A percentile compares a stretch with the other conserved stretches of the same genome.
phyloP scores from a whole-genome alignment of 2,888 invertebrate species.

The Spodoptera picta region DNA sequence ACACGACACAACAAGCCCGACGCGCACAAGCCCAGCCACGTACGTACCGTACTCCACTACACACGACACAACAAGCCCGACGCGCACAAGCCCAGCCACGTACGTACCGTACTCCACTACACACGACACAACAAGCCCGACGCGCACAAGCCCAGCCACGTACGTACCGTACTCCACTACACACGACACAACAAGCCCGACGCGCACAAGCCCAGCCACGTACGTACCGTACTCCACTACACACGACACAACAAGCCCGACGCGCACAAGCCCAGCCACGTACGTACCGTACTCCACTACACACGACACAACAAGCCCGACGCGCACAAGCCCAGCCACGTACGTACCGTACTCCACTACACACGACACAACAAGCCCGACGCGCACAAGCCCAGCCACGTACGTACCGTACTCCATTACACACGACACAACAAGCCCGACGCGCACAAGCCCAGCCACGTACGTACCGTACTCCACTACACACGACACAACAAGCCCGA shows the following conservation, averaged over 20 bases:
- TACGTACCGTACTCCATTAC: too few relatives aligned
- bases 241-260: conserved; percentile 67
- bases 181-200: conserved; percentile 67
- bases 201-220: conserved; percentile 53
- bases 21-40: conserved; percentile 53
- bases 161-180: too few relatives aligned
- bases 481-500: conserved; percentile 67
- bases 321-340: conserved; percentile 53
- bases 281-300: too few relatives aligned
- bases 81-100: conserved; percentile 53
- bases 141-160: conserved; percentile 53
- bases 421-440: conserved; percentile 67
- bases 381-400: conserved; percentile 53
- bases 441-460: conserved; percentile 53
- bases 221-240: too few relatives aligned
- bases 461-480: too few relatives aligned
- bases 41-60: too few relatives aligned
- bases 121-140: conserved; percentile 67
- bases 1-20: conserved; percentile 67
- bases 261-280: conserved; percentile 53
- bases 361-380: conserved; percentile 67
- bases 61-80: conserved; percentile 67
- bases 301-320: conserved; percentile 67
- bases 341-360: too few relatives aligned
- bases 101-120: too few relatives aligned